phyloP scores from a whole-genome alignment of 2,888 invertebrate genomes.

The Capitulum mitella region DNA sequence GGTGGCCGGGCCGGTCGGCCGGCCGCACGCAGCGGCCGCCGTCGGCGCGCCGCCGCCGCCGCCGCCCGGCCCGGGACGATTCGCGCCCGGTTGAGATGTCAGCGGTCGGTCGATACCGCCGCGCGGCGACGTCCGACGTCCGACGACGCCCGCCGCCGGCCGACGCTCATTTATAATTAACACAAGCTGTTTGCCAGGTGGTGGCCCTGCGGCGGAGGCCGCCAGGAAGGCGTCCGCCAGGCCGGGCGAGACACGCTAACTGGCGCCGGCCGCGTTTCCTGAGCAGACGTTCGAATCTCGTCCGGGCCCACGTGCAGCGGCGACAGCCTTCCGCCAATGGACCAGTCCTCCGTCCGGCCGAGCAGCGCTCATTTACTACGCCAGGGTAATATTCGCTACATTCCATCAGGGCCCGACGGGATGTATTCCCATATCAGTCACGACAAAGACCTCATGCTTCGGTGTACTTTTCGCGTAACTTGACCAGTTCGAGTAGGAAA shows the following conservation, averaged over 20 bases:
- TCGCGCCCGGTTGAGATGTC: constrained; percentile 12
- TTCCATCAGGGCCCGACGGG: too few relatives aligned
- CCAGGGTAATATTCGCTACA: too few relatives aligned
- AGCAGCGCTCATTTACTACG: too few relatives aligned
- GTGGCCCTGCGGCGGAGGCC: background rate
- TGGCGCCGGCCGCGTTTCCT: background rate
- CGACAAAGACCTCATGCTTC: too few relatives aligned
- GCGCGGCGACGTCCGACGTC: background rate
- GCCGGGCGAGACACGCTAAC: background rate
- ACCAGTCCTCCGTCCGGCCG: too few relatives aligned
- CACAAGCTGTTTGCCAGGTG: background rate
- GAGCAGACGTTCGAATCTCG: too few relatives aligned
- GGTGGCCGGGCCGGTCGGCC: background rate
- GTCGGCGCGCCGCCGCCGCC: background rate
- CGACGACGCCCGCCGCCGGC: background rate
- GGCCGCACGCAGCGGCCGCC: background rate
- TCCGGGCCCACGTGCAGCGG: too few relatives aligned
- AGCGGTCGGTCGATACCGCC: background rate
- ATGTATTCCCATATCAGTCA: too few relatives aligned
- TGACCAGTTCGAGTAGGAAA: too few relatives aligned
- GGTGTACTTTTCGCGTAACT: too few relatives aligned
- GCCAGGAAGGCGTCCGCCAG: background rate
- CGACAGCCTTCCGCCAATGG: too few relatives aligned
- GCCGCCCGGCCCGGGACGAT: background rate
- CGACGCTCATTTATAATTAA: constrained; percentile 17